Base-by-base conservation (phyloP, 2,113 vertebrate genomes). In the Heterocephalus glaber region DNA sequence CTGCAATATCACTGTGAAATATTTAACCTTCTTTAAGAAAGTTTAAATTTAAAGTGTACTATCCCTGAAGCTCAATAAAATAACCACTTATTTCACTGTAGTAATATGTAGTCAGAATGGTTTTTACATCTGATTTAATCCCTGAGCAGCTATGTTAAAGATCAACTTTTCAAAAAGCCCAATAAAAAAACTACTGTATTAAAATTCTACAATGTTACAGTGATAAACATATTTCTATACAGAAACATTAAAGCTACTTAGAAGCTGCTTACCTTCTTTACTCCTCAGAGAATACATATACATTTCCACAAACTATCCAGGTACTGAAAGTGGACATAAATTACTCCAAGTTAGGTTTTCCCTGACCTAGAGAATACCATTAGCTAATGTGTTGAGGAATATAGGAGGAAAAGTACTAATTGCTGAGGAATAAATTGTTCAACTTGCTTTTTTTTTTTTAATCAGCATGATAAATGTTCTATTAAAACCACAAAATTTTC, bases 81-180 rank as follows among this genome's bases (percentile, higher is more conserved):
- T 28, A 38, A 81, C 24, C 28, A 22, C 35, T 86, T 63, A 70
- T 58, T 84, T 97, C 63, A 90, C 44, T 92, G 86, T 70, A 86
- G 79, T 52, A 56, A 66, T 47, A 77, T 3, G 12, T 0, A 68
- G 44, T 58, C 66, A 92, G 19, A 17, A 47, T 63, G 80, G 72
- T 16, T 49, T 95, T 95, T 86, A 94, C 92, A 56, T 33, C 77
- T 30, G 87, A 92, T 68, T 41, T 74, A 96, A 77, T 65, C 97
- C 97, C 98, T 94, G 95, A 96, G 97, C 83, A 95, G 72, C 88
- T 68, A 54, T 41, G 17, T 47, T 95, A 38, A 95, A 95, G 92
- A 2, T 30, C 28, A 80, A 52, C 44, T 85, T 88, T 90, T 85
- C 19, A 80, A 94, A 94, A 97, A 95, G 85, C 54, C 60, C 82